Percentiles rank a stretch among this genome's conserved stretches.
phyloP scores from a whole-genome alignment of 2,113 vertebrate genomes.

The Chamaetylas fuelleborni region DNA sequence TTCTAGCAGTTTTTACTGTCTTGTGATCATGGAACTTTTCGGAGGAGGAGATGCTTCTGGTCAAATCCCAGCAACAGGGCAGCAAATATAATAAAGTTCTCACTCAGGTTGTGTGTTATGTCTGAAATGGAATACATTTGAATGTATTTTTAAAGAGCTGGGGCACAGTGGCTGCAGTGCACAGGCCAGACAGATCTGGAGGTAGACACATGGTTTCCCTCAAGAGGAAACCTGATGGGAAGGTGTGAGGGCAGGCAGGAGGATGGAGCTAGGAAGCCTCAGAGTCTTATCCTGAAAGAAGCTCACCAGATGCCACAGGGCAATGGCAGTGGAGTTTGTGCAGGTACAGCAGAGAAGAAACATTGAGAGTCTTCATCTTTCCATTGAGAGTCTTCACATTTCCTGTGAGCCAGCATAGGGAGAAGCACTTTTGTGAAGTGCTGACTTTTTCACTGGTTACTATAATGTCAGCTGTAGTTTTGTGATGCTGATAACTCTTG shows the following conservation, averaged over 20 bases:
- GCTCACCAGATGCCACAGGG: background rate
- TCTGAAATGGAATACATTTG: background rate
- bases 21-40: background rate
- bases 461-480: fast-evolving
- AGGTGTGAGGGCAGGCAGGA: background rate
- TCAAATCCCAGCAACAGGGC: background rate
- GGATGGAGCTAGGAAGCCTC: background rate
- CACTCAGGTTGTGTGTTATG: background rate
- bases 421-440: background rate
- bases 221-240: background rate
- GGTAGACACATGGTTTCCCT: background rate
- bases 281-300: background rate
- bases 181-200: background rate
- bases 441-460: background rate
- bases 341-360: background rate
- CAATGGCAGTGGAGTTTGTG: background rate
- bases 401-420: background rate
- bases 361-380: background rate
- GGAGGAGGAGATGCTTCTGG: background rate
- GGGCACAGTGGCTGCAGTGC: background rate
- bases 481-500: background rate
- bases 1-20: background rate
- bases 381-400: background rate
- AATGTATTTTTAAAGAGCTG: background rate
- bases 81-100: background rate